These are phyloP conservation scores for Halocynthia roretzi DNA, from an alignment of 23 tunicate species.

Conservation along the genomic window DNA sequence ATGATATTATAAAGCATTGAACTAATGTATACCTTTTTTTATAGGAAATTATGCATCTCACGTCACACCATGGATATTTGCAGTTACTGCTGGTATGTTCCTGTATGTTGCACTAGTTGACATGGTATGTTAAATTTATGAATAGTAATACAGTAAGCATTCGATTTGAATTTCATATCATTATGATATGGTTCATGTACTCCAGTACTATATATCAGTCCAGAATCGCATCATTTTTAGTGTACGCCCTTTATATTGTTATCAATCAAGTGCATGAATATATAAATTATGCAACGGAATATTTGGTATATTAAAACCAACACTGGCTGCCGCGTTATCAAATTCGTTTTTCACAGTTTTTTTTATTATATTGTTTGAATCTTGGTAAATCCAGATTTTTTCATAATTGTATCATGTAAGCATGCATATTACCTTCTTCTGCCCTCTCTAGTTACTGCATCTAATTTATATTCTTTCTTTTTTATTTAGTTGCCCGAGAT, in stretches of 20 bases:
- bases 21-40: background rate
- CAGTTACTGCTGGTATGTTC: slow-evolving; percentile 89
- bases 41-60: slow-evolving; percentile 56
- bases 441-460: background rate
- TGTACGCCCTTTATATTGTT: too few species aligned
- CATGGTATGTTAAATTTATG: slow-evolving; percentile 47
- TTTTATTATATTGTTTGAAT: too few species aligned
- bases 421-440: background rate
- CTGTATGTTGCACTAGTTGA: slow-evolving; percentile 80
- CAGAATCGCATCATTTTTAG: too few species aligned
- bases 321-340: too few species aligned
- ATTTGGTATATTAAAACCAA: too few species aligned
- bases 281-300: too few species aligned
- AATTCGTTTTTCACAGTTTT: too few species aligned
- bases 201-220: too few species aligned
- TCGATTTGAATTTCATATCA: too few species aligned
- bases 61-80: slow-evolving; percentile 83
- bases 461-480: background rate
- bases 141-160: background rate
- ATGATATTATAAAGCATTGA: background rate
- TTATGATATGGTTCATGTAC: too few species aligned
- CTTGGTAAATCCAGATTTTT: too few species aligned
- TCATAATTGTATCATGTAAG: background rate
- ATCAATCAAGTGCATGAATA: too few species aligned
- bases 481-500: slow-evolving; percentile 19